Evolutionary conservation across 1,140 invertebrate species (phyloP).

Genomic region (Drosophila suzukii): DNA sequence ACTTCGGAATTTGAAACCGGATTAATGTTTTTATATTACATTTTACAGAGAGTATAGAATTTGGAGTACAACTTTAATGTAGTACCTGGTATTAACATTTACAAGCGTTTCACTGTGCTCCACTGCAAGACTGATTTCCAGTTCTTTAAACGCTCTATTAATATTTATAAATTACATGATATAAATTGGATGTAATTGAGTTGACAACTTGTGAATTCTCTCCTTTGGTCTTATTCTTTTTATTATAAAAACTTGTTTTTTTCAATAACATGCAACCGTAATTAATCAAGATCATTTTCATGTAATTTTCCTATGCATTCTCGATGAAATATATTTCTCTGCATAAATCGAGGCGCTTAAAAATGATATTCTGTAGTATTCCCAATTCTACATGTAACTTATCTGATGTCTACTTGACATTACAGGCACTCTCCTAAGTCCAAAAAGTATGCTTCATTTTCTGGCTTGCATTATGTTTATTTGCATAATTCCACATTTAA

Average conservation of each 20-base stretch:
- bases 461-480: neutral
- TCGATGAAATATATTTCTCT: neutral
- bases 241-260: constrained; percentile 4
- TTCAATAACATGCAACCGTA: neutral
- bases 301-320: neutral
- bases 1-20: too few species aligned
- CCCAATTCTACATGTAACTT: neutral
- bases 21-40: too few species aligned
- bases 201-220: constrained; percentile 14
- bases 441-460: constrained; percentile 15
- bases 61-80: too few species aligned
- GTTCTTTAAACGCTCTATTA: constrained; percentile 13
- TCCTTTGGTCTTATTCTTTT: constrained; percentile 1
- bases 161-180: constrained; percentile 24
- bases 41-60: too few species aligned
- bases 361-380: neutral
- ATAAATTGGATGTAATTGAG: constrained; percentile 7
- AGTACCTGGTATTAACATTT: too few species aligned
- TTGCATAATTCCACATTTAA: neutral
- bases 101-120: neutral
- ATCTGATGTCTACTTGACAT: constrained; percentile 6
- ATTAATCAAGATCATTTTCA: too few species aligned
- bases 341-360: neutral
- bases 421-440: neutral
- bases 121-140: neutral